Conservation (phyloP, 2,797 vertebrate species). For the Miopithecus talapoin region DNA sequence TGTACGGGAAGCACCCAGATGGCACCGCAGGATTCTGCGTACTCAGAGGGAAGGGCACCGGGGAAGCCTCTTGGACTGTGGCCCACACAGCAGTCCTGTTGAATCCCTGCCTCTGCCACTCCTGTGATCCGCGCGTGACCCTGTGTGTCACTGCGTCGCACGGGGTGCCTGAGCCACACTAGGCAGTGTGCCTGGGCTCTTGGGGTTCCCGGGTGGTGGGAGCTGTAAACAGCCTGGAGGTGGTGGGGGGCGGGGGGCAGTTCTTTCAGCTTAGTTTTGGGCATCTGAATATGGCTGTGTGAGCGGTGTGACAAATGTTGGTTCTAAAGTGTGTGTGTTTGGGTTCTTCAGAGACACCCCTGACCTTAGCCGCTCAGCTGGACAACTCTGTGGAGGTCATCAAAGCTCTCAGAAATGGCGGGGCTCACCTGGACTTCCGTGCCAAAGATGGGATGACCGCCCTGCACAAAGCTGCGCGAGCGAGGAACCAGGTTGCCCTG, state of each 20-base stretch:
- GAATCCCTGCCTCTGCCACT: neutral
- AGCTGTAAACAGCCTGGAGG: accelerated
- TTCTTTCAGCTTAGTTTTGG: neutral
- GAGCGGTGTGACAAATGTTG: accelerated
- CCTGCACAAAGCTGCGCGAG: conserved; percentile 93
- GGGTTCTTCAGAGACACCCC: conserved; percentile 89
- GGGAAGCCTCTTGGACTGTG: accelerated
- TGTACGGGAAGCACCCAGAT: accelerated
- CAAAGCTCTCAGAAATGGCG: conserved; percentile 92
- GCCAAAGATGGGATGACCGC: conserved; percentile 95
- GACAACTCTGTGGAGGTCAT: conserved; percentile 89
- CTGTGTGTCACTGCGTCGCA: accelerated
- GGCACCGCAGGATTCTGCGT: accelerated
- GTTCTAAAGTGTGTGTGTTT: neutral
- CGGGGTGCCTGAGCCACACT: neutral
- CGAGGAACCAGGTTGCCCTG: conserved; percentile 90
- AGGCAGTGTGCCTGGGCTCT: accelerated
- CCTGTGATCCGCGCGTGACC: too few species aligned
- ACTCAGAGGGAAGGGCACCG: accelerated
- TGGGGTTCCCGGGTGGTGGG: accelerated
- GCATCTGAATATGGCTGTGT: accelerated
- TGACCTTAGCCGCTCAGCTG: conserved; percentile 92
- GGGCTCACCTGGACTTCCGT: conserved; percentile 96
- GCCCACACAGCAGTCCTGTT: accelerated
- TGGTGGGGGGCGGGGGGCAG: accelerated